Conservation (phyloP, 1,140 invertebrate species). For the Heliconius congener region DNA sequence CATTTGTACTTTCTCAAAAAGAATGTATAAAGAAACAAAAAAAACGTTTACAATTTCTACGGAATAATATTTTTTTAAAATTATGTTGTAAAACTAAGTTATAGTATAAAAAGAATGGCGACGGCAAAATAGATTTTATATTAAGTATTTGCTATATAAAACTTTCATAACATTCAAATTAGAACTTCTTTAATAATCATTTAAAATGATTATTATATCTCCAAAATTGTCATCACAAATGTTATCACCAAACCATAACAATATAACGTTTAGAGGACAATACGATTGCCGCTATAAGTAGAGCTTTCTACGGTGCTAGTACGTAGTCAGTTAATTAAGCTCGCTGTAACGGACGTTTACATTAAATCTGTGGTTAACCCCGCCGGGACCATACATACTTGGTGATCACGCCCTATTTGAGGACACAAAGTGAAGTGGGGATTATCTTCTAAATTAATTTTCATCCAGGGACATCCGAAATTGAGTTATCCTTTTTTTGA, state of each 20-base stretch:
- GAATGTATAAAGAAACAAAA: not conserved
- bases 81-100: not conserved
- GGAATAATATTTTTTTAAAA: not conserved
- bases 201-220: not conserved
- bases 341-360: constrained; percentile 16
- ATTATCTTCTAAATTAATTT: not conserved
- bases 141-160: not conserved
- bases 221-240: not conserved
- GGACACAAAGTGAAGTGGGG: constrained; percentile 2
- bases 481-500: too few species aligned
- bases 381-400: not conserved
- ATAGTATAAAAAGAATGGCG: not conserved
- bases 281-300: not conserved
- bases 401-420: constrained; percentile 8
- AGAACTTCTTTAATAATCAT: not conserved
- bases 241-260: not conserved
- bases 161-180: not conserved
- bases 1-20: not conserved
- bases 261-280: not conserved
- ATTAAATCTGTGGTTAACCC: constrained; percentile 18
- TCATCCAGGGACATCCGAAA: not conserved
- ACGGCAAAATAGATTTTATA: not conserved
- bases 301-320: not conserved
- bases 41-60: not conserved
- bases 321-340: constrained; percentile 11